A percentile compares a stretch with the other conserved stretches of the same genome.
Conservation (phyloP, 2,113 vertebrate genomes). For the Beaufortia kweichowensis region DNA sequence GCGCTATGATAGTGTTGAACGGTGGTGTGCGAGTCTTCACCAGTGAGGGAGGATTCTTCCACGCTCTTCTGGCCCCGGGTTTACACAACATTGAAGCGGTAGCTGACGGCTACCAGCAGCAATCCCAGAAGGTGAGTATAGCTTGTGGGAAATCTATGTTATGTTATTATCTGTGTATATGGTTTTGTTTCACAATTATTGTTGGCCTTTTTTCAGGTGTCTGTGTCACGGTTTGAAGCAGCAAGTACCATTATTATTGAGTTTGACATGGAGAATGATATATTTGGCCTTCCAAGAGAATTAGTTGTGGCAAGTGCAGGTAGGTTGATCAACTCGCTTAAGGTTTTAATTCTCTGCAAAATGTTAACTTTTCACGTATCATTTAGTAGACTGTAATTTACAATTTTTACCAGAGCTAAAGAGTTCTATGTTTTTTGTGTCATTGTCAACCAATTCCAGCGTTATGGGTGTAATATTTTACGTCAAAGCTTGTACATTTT, state of each 20-base stretch:
- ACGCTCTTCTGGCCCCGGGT: slow-evolving; percentile 88
- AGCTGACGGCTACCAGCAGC: slow-evolving; percentile 90
- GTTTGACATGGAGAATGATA: slow-evolving; percentile 89
- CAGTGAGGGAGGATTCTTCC: slow-evolving; percentile 88
- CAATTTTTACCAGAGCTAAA: background rate
- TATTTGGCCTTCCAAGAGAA: slow-evolving; percentile 91
- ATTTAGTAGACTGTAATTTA: background rate
- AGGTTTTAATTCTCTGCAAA: background rate
- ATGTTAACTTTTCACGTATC: background rate
- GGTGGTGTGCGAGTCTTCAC: slow-evolving; percentile 81
- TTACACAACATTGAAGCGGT: slow-evolving; percentile 84
- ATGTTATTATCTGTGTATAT: background rate
- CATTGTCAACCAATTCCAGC: background rate
- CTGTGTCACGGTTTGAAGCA: slow-evolving; percentile 81
- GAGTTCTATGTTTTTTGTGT: background rate
- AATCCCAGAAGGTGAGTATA: slow-evolving; percentile 80
- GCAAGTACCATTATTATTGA: slow-evolving; percentile 82
- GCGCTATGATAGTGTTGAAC: slow-evolving; percentile 85
- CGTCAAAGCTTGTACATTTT: no score
- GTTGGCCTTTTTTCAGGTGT: slow-evolving; percentile 77
- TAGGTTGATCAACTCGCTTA: slow-evolving; percentile 59
- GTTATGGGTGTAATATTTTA: no score
- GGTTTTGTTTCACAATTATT: background rate
- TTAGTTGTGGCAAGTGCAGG: slow-evolving; percentile 94
- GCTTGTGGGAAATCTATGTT: background rate